A percentile compares a stretch with the other conserved stretches of the same genome.
phyloP scores from a whole-genome alignment of 2,113 vertebrate genomes.

The Oceanodroma tethys region DNA sequence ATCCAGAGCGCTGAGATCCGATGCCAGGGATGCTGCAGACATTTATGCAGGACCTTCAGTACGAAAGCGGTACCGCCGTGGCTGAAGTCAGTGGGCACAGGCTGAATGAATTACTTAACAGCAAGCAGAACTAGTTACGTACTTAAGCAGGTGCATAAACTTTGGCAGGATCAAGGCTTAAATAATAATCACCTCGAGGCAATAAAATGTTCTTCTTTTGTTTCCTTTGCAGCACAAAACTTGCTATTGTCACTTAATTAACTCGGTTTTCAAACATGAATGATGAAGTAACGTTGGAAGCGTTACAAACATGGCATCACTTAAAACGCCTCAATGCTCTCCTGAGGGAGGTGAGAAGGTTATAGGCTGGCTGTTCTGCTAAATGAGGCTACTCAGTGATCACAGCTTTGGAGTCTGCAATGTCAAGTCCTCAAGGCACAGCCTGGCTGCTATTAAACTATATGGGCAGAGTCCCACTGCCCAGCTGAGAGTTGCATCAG shows the following conservation, averaged over 20 bases:
- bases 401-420: neutral
- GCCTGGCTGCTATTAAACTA: neutral
- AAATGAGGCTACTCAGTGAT: neutral
- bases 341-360: neutral
- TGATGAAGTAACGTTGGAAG: conserved; percentile 19
- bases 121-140: neutral
- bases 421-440: neutral
- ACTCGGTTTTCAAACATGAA: neutral
- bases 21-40: neutral
- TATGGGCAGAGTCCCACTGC: neutral
- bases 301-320: neutral
- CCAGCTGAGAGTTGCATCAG: neutral
- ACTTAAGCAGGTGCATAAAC: neutral
- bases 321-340: neutral
- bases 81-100: neutral
- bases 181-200: neutral
- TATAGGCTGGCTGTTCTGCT: neutral
- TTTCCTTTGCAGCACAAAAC: conserved; percentile 17
- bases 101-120: neutral
- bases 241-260: conserved; percentile 38
- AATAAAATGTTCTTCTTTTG: conserved; percentile 29
- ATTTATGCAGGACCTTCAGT: neutral
- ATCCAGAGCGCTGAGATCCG: neutral
- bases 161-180: conserved; percentile 13
- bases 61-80: neutral